Evolutionary conservation across 2,888 invertebrate species (phyloP).

Genomic region (Himalopsyche kuldschensis): DNA sequence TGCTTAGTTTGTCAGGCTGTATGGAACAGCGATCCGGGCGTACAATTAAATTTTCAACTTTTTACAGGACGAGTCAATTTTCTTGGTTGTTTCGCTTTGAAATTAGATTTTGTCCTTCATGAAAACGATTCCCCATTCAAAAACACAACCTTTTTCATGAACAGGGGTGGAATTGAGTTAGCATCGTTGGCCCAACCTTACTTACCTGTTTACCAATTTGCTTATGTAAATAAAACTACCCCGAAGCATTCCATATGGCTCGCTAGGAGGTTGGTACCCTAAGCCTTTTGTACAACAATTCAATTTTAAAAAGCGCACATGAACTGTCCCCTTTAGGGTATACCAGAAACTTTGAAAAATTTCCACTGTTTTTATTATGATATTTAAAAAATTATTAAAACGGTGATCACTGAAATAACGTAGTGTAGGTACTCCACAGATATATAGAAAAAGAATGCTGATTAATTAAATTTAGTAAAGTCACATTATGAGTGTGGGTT

Average conservation of each 20-base stretch:
- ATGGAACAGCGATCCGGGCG: neutral
- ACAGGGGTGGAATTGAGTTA: slow-evolving; percentile 32
- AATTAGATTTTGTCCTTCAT: slow-evolving; percentile 4
- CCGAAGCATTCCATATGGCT: slow-evolving; percentile 18
- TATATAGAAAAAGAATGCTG: too few relatives aligned
- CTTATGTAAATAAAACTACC: slow-evolving; percentile 40
- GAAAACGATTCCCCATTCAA: slow-evolving; percentile 11
- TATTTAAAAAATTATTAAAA: too few relatives aligned
- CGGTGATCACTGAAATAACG: too few relatives aligned
- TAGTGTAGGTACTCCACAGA: too few relatives aligned
- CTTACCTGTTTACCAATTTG: slow-evolving; percentile 40
- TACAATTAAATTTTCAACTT: neutral
- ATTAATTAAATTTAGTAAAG: too few relatives aligned
- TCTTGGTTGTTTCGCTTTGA: neutral
- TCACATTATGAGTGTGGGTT: too few relatives aligned
- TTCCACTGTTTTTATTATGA: too few relatives aligned
- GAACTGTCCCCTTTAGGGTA: neutral
- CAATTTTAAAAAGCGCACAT: slow-evolving; percentile 26
- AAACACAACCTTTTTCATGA: slow-evolving; percentile 18
- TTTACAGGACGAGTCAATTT: neutral
- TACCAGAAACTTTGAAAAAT: neutral
- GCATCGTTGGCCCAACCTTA: slow-evolving; percentile 30
- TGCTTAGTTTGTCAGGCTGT: neutral
- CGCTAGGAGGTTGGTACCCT: slow-evolving; percentile 4
- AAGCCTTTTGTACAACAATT: slow-evolving; percentile 32